Evolutionary conservation across 1,140 invertebrate species (phyloP).

Genomic region (Delia radicum): DNA sequence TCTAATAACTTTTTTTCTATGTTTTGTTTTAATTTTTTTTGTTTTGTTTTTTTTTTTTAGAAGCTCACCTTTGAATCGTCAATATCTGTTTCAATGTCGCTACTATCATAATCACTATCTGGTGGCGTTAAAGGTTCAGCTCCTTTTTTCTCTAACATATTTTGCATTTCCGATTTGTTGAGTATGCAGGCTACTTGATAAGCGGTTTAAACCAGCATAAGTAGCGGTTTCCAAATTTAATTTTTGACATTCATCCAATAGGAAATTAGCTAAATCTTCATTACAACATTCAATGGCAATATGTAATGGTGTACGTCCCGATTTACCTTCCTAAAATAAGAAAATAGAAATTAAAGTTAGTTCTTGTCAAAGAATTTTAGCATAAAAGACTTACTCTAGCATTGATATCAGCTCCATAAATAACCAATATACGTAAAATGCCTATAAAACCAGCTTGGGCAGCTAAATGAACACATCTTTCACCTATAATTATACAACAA

Average conservation of each 20-base stretch:
- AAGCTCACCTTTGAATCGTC: slow-evolving; percentile 58
- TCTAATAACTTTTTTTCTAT: background rate
- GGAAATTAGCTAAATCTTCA: slow-evolving; percentile 63
- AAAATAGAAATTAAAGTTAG: background rate
- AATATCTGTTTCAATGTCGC: slow-evolving; percentile 56
- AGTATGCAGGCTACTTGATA: slow-evolving; percentile 63
- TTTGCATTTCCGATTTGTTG: slow-evolving; percentile 56
- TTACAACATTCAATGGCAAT: slow-evolving; percentile 75
- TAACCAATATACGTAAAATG: slow-evolving; percentile 71
- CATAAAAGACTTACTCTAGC: slow-evolving; percentile 62
- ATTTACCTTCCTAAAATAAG: slow-evolving; percentile 65
- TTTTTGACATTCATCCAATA: slow-evolving; percentile 65
- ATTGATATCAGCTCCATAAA: slow-evolving; percentile 79
- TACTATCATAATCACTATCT: slow-evolving; percentile 56
- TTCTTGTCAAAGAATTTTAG: background rate
- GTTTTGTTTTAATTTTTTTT: background rate
- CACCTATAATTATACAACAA: slow-evolving; percentile 66
- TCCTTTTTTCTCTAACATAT: slow-evolving; percentile 56
- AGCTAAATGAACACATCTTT: slow-evolving; percentile 82
- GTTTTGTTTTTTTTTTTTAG: slow-evolving; percentile 18
- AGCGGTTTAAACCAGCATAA: slow-evolving; percentile 68
- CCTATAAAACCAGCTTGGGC: slow-evolving; percentile 69
- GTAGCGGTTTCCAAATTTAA: slow-evolving; percentile 60
- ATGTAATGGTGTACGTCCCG: slow-evolving; percentile 79
- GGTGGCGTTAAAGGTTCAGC: slow-evolving; percentile 56